Evolutionary conservation across 2,888 invertebrate genomes (phyloP).

Genomic region (Drepana falcataria): DNA sequence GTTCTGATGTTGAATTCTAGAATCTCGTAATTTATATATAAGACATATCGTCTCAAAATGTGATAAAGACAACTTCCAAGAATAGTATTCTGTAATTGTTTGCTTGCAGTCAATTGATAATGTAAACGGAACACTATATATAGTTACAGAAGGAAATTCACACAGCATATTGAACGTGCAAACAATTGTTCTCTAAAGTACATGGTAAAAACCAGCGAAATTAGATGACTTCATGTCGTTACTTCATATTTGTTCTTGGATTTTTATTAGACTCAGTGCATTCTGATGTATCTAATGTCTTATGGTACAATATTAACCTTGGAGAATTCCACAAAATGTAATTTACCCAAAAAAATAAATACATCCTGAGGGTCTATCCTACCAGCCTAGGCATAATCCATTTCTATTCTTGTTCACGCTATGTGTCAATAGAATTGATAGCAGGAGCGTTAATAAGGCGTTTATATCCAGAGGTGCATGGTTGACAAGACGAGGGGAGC

Average conservation of each 20-base stretch:
- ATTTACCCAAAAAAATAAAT: too few relatives aligned
- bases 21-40: constrained; percentile 41
- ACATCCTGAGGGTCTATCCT: too few relatives aligned
- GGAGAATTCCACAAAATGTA: too few relatives aligned
- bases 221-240: constrained; percentile 21
- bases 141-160: constrained; percentile 39
- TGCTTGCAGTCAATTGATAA: constrained; percentile 30
- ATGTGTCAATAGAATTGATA: too few relatives aligned
- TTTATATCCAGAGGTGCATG: too few relatives aligned
- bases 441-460: too few relatives aligned
- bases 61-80: constrained; percentile 40
- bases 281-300: too few relatives aligned
- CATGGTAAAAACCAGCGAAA: constrained; percentile 19
- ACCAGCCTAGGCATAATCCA: too few relatives aligned
- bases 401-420: too few relatives aligned
- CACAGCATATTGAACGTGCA: constrained; percentile 27
- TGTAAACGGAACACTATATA: constrained; percentile 33
- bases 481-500: too few relatives aligned
- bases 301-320: too few relatives aligned
- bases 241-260: constrained; percentile 16
- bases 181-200: constrained; percentile 22
- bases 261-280: too few relatives aligned
- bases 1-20: constrained; percentile 26
- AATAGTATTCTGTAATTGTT: constrained; percentile 35
- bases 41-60: constrained; percentile 8